Percentiles rank a stretch among this genome's conserved stretches.
Conservation (phyloP, 2,113 vertebrate genomes). For the Benitochromis conjunctus region DNA sequence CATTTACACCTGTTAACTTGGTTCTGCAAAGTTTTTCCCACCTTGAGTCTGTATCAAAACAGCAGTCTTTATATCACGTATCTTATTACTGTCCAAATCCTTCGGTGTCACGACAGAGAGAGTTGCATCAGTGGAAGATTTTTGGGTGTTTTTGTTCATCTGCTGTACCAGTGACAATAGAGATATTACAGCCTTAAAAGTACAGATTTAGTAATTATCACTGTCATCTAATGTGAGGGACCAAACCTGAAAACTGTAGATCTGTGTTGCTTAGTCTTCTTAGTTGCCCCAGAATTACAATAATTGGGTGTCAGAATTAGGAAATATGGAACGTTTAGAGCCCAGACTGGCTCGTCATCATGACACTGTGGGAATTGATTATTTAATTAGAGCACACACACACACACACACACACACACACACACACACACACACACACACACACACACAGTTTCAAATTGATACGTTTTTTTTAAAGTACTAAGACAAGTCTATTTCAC, state of each 20-base stretch:
- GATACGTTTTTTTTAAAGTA: fast-evolving
- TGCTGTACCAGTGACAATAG: background rate
- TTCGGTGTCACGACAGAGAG: background rate
- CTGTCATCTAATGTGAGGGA: background rate
- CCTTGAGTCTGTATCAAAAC: background rate
- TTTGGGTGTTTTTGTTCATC: background rate
- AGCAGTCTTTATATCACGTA: background rate
- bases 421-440: background rate
- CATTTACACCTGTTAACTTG: background rate
- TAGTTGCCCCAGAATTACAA: background rate
- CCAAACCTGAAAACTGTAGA: background rate
- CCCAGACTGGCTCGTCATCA: background rate
- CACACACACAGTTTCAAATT: background rate
- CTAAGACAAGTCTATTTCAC: background rate
- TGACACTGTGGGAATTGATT: background rate
- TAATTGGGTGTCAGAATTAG: background rate
- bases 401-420: background rate
- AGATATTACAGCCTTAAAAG: background rate
- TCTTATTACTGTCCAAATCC: background rate
- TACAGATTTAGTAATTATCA: background rate
- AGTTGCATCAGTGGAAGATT: background rate
- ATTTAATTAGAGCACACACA: background rate
- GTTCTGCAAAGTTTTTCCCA: background rate
- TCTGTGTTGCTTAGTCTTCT: background rate
- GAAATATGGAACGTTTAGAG: background rate